Base-by-base conservation (phyloP, 92 coral and sea anemone genomes). In the Isaurus tuberculatus region DNA sequence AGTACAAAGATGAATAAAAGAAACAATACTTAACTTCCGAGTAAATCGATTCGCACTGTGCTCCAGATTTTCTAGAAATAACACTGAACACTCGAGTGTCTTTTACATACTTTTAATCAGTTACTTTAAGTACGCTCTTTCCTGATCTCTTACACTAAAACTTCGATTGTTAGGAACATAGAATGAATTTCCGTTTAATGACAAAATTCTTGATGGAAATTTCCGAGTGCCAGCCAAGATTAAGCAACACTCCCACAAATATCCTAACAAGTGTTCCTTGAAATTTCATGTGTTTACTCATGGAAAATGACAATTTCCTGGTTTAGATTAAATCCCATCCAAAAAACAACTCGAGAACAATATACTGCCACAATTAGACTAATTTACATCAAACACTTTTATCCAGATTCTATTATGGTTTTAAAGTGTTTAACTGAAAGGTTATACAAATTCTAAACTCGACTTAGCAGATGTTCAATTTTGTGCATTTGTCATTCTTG, bases 241-340 rank as follows among this genome's bases (percentile, higher is more conserved):
- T 75, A 55, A 55, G 81, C 49, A 33, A 51, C 32, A 28, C 81
- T 23, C 53, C 69, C 82, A 20, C 23, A 26, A 57, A 34, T 58
- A 51, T 61, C 82, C 68, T 77, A 40, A 40, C 7, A 40, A 6
- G 17, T 30, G 32, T 26, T 5, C 7, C 68, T 28, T 58, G 27
- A 27, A 6, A 22, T 28, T 20, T n/a, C 9, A 14, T 10, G 61
- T 74, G 80, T 77, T 77, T 77, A 77, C 69, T n/a, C 70, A 57
- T 57, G 82, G 17, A 55, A 74, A 77, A 57, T 58, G 82, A 33
- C 82, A 33, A 77, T 57, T 77, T 77, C 82, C 69, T 74, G 68
- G 34, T 57, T 77, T 58, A 13, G 32, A 57, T 34, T 37, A 58
- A 77, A 57, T 2, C 49, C 70, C 20, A 33, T 36, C 20, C 70